phyloP scores from a whole-genome alignment of 2,113 vertebrate species.

The Zingel zingel region DNA sequence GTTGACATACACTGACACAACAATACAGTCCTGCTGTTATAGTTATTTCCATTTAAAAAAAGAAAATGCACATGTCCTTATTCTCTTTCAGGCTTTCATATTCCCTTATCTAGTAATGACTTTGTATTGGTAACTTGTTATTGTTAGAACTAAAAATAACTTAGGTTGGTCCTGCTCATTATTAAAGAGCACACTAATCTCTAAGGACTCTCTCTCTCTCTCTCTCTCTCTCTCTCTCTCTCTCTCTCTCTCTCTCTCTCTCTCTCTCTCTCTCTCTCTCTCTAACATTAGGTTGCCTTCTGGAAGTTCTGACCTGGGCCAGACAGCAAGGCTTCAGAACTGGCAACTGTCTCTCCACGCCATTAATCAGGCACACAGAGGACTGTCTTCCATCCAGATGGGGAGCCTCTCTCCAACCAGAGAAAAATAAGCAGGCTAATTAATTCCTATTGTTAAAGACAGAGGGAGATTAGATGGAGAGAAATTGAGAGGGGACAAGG shows the following conservation, averaged over 20 bases:
- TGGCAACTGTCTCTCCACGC: constrained; percentile 91
- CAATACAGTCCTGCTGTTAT: no score
- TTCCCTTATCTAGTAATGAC: neutral
- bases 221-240: neutral
- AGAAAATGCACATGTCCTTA: neutral
- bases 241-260: neutral
- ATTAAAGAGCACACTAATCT: constrained; percentile 24
- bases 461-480: constrained; percentile 96
- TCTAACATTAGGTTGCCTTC: constrained; percentile 76
- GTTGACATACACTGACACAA: neutral
- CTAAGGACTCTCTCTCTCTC: constrained; percentile 19
- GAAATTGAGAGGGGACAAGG: constrained; percentile 72
- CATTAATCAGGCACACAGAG: constrained; percentile 97
- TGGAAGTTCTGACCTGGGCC: constrained; percentile 82
- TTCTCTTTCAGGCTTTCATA: neutral
- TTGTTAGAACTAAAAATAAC: constrained; percentile 1
- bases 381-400: constrained; percentile 97
- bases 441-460: constrained; percentile 99
- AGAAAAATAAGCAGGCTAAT: constrained; percentile 99
- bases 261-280: neutral
- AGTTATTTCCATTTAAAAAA: neutral
- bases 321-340: constrained; percentile 82
- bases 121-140: neutral
- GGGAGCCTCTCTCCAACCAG: constrained; percentile 93
- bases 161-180: constrained; percentile 19